Evolutionary conservation across 1,140 invertebrate species (phyloP), one percentile per base, ranked within the genome.

Genomic region (Eriocheir sinensis): DNA sequence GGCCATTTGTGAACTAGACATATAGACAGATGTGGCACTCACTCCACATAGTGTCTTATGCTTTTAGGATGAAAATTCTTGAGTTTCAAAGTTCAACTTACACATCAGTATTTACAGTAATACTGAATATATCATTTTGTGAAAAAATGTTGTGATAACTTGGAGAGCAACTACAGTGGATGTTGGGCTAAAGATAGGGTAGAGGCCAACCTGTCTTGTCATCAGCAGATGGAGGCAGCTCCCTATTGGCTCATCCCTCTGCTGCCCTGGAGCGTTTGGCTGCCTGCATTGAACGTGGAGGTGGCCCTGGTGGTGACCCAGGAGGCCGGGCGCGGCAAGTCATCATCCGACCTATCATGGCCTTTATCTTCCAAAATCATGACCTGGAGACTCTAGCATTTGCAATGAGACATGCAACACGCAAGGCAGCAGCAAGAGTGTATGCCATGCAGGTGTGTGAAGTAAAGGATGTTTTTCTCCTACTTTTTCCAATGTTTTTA

Each of bases 281-380:
- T 90, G 98, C 98, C 93, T 97, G 97, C 34, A 97, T 97, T 96
- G 97, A 97, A 95, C 97, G 97, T 97, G 0, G 97, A 97, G 95
- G 97, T 97, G 8, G 97, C 96, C 0, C 96, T 53, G 48, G 48
- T 53, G 97, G 96, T 93, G 96, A 96, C 96, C 96, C 72, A 96
- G 96, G 96, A 96, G 97, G 95, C n/a, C 48, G 95, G 80, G 95
- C 95, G 32, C 44, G 95, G 27, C 96, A 96, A 32, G 94, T 96
- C 79, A 89, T 96, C 80, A 95, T 95, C 95, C 96, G 97, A 72
- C 97, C 97, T 0, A 98, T 99, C 0, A 98, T 99, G 97, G 97
- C 98, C 0, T 99, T 99, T 96, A 97, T 99, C 30, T 97, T 98
- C 15, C 98, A 99, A 96, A 98, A 98, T 93, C 98, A 99, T 96